Percentiles rank a stretch among this genome's conserved stretches.
These are phyloP conservation scores for Pipistrellus pygmaeus DNA, from an alignment of 2,797 vertebrate species.

Conservation along the genomic window DNA sequence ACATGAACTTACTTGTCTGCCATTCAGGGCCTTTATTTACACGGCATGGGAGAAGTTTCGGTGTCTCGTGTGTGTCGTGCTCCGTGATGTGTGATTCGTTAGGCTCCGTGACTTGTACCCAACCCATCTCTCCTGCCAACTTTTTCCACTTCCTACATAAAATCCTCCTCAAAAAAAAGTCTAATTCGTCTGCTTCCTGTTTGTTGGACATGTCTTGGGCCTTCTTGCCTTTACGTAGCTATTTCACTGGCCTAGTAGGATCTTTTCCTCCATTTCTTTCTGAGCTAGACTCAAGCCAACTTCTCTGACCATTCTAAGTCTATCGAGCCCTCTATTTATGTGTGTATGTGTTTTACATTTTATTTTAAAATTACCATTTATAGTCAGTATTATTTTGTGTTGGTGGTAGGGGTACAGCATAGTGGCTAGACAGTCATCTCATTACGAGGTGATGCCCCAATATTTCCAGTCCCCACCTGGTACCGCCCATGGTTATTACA, in stretches of 20 bases:
- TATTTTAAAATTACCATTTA: background rate
- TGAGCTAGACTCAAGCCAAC: background rate
- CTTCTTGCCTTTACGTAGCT: background rate
- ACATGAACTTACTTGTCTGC: background rate
- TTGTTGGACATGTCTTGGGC: background rate
- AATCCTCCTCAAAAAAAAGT: background rate
- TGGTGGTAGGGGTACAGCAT: background rate
- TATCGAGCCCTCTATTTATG: background rate
- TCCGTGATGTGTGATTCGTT: background rate
- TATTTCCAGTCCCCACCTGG: background rate
- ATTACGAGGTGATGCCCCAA: background rate
- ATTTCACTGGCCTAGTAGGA: background rate
- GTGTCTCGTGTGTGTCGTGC: background rate
- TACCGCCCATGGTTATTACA: background rate
- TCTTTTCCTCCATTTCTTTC: background rate
- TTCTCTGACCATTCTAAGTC: background rate
- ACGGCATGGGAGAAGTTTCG: constrained; percentile 1
- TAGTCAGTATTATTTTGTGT: background rate
- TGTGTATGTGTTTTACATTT: background rate
- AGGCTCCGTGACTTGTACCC: background rate
- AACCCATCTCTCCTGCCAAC: background rate
- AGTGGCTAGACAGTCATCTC: background rate
- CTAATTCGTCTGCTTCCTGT: background rate
- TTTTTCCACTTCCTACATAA: background rate
- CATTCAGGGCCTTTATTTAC: background rate